Base-by-base conservation (phyloP, 2,113 vertebrate species). In the Psephotus haematonotus region DNA sequence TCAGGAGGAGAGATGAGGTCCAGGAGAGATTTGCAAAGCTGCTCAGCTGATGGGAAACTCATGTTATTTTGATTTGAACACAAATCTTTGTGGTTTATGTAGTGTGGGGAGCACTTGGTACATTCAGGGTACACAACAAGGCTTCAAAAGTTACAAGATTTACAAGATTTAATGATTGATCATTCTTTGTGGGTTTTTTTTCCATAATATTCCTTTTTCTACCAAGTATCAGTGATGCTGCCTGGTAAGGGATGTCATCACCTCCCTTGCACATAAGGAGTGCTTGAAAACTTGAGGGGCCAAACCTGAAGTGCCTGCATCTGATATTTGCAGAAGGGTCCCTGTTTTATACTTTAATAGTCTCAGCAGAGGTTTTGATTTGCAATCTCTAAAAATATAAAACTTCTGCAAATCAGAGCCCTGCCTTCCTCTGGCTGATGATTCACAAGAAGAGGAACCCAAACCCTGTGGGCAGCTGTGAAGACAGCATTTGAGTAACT, bases 401-500 rank as follows among this genome's bases (percentile, higher is more conserved):
- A 72, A 63, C 77, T 94, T 92, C 76, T 90, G 88, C 75, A 69
- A 62, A 85, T 86, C 63, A 10, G 44, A 76, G 27, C 59, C 27
- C 18, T 57, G 31, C 3, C 35, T 20, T 2, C n/a, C n/a, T 76
- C 49, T 88, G 71, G n/a, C 59, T 80, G 76, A n/a, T 0, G 0
- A 6, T 80, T 55, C 55, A 7, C 39, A 29, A 47, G 86, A 93
- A 91, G 69, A 86, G 95, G 91, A 97, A 84, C 37, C 29, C 43
- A 82, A 25, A 84, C 43, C 46, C 63, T n/a, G 7, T 41, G 68
- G 82, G 76, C 79, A 69, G 8, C 65, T 75, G 35, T 78, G 77
- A 37, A 71, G 88, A 84, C 49, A 60, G 49, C 60, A 7, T 39
- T 92, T 84, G 60, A 78, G 81, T 86, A 93, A 95, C 62, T 95